Evolutionary conservation across 2,888 invertebrate species (phyloP).

Genomic region (Beris chalybata): DNA sequence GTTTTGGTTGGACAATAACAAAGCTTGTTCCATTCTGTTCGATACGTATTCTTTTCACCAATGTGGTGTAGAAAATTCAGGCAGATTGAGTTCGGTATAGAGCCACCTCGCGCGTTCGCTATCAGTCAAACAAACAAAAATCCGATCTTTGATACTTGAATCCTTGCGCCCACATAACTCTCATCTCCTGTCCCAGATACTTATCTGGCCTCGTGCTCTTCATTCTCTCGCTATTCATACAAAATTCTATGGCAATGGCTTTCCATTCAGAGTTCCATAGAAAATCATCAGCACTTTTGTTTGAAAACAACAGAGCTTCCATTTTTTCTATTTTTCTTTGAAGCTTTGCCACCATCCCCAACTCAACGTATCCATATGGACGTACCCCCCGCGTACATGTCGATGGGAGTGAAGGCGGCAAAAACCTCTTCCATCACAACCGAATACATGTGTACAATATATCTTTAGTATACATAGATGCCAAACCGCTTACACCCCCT

Average conservation of each 20-base stretch:
- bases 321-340: slow-evolving; percentile 38
- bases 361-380: background rate
- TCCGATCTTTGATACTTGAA: slow-evolving; percentile 37
- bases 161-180: slow-evolving; percentile 38
- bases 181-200: slow-evolving; percentile 40
- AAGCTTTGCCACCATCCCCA: slow-evolving; percentile 35
- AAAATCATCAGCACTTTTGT: slow-evolving; percentile 40
- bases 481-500: too few relatives aligned
- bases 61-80: too few relatives aligned
- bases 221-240: slow-evolving; percentile 39
- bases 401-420: too few relatives aligned
- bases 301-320: slow-evolving; percentile 39
- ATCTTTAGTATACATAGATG: too few relatives aligned
- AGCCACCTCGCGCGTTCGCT: background rate
- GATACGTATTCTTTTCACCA: too few relatives aligned
- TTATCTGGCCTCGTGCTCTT: slow-evolving; percentile 40
- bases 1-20: too few relatives aligned
- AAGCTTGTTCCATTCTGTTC: too few relatives aligned
- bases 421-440: too few relatives aligned
- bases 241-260: slow-evolving; percentile 39
- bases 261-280: slow-evolving; percentile 40
- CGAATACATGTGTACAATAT: too few relatives aligned
- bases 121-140: slow-evolving; percentile 38
- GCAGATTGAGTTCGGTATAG: too few relatives aligned
- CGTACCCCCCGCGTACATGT: too few relatives aligned